These are phyloP conservation scores for Danionella cerebrum DNA, from an alignment of 2,113 vertebrate genomes.

Conservation along the genomic window DNA sequence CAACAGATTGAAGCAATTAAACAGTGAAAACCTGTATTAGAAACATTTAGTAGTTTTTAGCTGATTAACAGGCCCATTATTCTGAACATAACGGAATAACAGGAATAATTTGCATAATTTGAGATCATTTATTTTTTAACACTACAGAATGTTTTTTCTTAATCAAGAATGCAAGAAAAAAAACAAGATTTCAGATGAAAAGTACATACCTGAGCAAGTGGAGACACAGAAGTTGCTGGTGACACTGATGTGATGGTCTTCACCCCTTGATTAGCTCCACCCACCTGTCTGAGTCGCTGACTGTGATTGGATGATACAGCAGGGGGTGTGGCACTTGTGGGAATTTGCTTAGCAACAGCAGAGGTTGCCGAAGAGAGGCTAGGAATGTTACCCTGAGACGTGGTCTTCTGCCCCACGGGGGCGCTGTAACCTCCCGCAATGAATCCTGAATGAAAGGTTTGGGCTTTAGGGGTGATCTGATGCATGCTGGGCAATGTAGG, in stretches of 20 bases:
- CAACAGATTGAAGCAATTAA: too few species aligned
- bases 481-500: conserved; percentile 49
- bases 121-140: too few species aligned
- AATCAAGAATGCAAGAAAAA: too few species aligned
- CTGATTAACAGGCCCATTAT: too few species aligned
- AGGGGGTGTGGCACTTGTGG: conserved; percentile 45
- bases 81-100: too few species aligned
- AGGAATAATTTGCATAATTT: too few species aligned
- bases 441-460: conserved; percentile 52
- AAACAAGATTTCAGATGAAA: too few species aligned
- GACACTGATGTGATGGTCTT: conserved; percentile 58
- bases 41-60: too few species aligned
- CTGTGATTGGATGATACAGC: conserved; percentile 40
- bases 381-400: conserved; percentile 47
- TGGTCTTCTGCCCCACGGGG: conserved; percentile 52
- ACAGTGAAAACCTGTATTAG: too few species aligned
- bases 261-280: conserved; percentile 56
- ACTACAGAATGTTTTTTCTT: too few species aligned
- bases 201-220: conserved; percentile 61
- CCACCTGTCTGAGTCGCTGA: conserved; percentile 55
- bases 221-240: conserved; percentile 50
- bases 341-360: conserved; percentile 52
- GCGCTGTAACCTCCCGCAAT: conserved; percentile 49
- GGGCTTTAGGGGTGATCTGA: conserved; percentile 51
- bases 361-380: conserved; percentile 57